Evolutionary conservation across 30 jellyfish, hydroid and myxozoan species (phyloP), one percentile per base, ranked within the genome.

Genomic region (Cassiopea andromeda): DNA sequence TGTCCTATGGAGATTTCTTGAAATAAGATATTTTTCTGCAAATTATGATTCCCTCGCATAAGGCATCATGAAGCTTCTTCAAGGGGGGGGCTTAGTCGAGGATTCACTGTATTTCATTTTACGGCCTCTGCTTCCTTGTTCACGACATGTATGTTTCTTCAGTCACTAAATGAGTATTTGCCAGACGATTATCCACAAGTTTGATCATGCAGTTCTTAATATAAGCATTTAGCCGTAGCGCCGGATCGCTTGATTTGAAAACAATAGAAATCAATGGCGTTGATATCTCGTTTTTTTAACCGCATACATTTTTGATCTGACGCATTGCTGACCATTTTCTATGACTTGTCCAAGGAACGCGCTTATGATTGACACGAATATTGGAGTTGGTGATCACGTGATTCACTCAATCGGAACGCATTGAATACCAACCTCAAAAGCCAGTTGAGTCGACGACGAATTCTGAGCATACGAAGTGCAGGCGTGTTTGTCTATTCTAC

Each of bases 371-470:
- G 86, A 50, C 86, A 77, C 49, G 9, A 16, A 75, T 79, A 80
- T 61, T 69, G 60, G 44, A 58, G 89, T 69, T 44, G 80, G 83
- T 67, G 82, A 60, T 81, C 90, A 81, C 90, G 90, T 81, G 90
- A 81, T 71, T 2, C 67, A 64, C 64, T 44, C 90, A 67, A 27
- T 64, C 80, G 45, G 90, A 47, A 61, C 86, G 86, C 86, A 77
- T 77, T 81, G 72, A 54, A 48, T n/a, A 5, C 19, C 16, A 77
- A 77, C 86, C 74, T 77, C 86, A 77, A 48, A 59, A 49, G 79
- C 14, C 19, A n/a, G 79, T 77, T 58, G 86, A 77, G 75, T 10
- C 86, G 86, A 27, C 46, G 27, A 77, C 15, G 86, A 77, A 50
- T 50, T 50, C 50, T 50, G 73, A 49, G 17, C 19, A 48, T 77